These are phyloP conservation scores for Acanthisitta chloris DNA, from an alignment of 2,113 vertebrate species.

Conservation along the genomic window DNA sequence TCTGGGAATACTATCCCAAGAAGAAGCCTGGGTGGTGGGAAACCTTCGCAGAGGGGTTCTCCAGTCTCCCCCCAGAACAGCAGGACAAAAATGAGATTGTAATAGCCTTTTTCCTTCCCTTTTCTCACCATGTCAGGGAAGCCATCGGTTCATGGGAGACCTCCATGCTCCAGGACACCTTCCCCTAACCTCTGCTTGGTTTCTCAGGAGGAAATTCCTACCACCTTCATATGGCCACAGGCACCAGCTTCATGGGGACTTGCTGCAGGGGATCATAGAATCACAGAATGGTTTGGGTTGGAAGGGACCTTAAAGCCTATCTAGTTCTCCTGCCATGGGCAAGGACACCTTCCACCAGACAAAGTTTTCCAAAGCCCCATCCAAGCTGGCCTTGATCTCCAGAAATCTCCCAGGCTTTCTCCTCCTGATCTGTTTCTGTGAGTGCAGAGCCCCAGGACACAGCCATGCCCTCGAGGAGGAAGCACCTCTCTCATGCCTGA, in stretches of 20 bases:
- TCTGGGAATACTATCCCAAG: neutral
- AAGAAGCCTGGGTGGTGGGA: neutral
- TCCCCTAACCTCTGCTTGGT: neutral
- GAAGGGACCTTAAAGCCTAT: neutral
- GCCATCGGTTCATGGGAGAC: neutral
- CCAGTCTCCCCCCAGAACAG: neutral
- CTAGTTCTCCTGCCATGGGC: fast-evolving
- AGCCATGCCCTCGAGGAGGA: neutral
- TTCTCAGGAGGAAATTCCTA: neutral
- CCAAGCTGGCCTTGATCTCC: neutral
- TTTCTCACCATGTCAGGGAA: neutral
- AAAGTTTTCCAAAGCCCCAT: neutral
- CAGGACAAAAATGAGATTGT: neutral
- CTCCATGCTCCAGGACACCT: neutral
- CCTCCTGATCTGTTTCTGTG: neutral
- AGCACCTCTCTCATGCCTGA: fast-evolving
- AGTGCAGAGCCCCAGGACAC: neutral
- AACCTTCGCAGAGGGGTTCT: neutral
- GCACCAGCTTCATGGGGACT: neutral
- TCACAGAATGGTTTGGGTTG: neutral
- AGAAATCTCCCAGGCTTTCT: neutral
- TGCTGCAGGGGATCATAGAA: neutral
- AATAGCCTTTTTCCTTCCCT: neutral
- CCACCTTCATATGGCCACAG: neutral
- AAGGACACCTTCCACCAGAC: neutral